phyloP scores from a whole-genome alignment of 64 coral and sea anemone species.

The Hydrozoanthus tunicans region DNA sequence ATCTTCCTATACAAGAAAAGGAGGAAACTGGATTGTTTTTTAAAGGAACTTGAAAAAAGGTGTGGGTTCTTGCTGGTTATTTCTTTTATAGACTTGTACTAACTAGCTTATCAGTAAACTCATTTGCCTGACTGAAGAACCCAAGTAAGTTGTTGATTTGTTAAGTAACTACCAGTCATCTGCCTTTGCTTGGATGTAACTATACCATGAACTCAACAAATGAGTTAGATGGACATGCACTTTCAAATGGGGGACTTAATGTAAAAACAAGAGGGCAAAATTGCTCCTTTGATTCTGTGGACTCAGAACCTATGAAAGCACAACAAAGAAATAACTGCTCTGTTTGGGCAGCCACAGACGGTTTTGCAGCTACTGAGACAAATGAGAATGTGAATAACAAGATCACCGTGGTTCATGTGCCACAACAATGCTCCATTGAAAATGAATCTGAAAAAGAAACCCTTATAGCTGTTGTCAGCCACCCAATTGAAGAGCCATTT shows the following conservation, averaged over 20 bases:
- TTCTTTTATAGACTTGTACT: background rate
- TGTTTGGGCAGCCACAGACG: background rate
- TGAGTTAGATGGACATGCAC: background rate
- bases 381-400: conserved; percentile 1
- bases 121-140: background rate
- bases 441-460: conserved; percentile 38
- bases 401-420: conserved; percentile 49
- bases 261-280: conserved; percentile 1
- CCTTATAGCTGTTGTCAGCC: conserved; percentile 30
- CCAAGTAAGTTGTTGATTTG: background rate
- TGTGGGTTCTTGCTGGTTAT: background rate
- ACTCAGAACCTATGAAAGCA: background rate
- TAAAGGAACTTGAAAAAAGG: background rate
- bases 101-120: background rate
- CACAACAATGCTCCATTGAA: conserved; percentile 7
- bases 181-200: background rate
- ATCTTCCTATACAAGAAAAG: background rate
- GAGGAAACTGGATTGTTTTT: background rate
- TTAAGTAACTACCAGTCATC: background rate
- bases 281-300: background rate
- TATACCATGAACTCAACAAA: conserved; percentile 24
- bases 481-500: conserved; percentile 42
- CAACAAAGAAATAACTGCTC: conserved; percentile 5
- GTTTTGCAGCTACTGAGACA: background rate
- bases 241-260: background rate